A percentile compares a stretch with the other conserved stretches of the same genome.
phyloP scores from a whole-genome alignment of 35 echinoderm and acorn worm species.

The Nesometra sesokonis region DNA sequence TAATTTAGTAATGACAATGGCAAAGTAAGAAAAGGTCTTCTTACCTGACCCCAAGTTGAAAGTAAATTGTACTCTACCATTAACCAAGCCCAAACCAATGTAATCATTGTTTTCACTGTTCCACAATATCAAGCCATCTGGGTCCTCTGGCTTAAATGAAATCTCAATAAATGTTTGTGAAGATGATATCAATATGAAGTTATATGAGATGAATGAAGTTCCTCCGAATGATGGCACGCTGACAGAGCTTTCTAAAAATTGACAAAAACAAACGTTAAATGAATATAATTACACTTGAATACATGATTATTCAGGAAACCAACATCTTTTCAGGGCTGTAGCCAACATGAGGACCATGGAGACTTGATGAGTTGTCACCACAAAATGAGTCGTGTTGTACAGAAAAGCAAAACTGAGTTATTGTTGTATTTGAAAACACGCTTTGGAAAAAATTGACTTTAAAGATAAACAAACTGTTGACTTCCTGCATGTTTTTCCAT shows the following conservation, averaged over 20 bases:
- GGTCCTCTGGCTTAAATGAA: slow-evolving; percentile 41
- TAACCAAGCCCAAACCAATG: slow-evolving; percentile 66
- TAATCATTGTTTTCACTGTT: slow-evolving; percentile 73
- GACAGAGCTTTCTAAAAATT: slow-evolving; percentile 32
- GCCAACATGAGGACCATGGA: no score
- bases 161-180: slow-evolving; percentile 37
- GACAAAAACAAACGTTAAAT: background rate
- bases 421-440: no score
- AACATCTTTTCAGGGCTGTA: no score
- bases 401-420: no score
- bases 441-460: no score
- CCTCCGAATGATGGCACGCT: slow-evolving; percentile 44
- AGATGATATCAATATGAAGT: slow-evolving; percentile 15
- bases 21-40: no score
- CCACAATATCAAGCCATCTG: slow-evolving; percentile 74
- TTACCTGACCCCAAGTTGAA: slow-evolving; percentile 89
- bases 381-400: no score
- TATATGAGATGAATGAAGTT: slow-evolving; percentile 35
- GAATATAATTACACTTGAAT: background rate
- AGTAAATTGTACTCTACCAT: slow-evolving; percentile 47
- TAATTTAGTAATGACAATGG: no score
- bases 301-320: background rate
- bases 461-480: no score
- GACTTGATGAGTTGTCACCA: no score
- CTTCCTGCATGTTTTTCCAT: no score